A percentile compares a stretch with the other conserved stretches of the same genome.
These are phyloP conservation scores for Amblyopsis hoosieri DNA, from an alignment of 2,797 vertebrate genomes.

Conservation along the genomic window DNA sequence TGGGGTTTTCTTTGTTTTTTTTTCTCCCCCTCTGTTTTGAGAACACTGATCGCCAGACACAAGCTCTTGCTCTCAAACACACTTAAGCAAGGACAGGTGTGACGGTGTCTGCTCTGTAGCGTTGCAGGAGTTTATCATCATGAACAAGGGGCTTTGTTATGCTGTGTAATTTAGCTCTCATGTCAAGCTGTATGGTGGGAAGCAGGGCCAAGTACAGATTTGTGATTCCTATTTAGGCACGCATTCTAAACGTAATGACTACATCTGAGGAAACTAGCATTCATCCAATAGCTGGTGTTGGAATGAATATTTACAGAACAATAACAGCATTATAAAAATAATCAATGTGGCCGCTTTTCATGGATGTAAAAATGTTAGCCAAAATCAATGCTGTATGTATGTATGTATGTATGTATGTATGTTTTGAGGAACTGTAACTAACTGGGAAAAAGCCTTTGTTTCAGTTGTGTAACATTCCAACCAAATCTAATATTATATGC, in stretches of 20 bases:
- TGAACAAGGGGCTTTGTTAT: not conserved
- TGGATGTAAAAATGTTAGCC: not conserved
- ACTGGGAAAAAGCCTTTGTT: no score
- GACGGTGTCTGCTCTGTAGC: no score
- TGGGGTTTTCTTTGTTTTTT: not conserved
- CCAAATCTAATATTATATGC: conserved; percentile 10
- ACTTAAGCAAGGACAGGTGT: no score
- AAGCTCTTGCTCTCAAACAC: not conserved
- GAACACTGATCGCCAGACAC: conserved; percentile 43
- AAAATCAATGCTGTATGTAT: conserved; percentile 17
- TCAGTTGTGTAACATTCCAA: not conserved
- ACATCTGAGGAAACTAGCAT: not conserved
- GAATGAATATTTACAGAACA: conserved; percentile 6
- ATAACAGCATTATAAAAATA: conserved; percentile 22
- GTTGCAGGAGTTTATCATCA: no score
- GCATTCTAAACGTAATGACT: conserved; percentile 2
- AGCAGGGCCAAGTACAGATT: conserved; percentile 6
- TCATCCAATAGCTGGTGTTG: not conserved
- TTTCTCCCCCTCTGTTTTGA: conserved; percentile 32
- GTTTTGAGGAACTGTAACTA: no score
- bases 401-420: conserved; percentile 1
- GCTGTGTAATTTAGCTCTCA: not conserved
- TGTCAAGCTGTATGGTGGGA: not conserved
- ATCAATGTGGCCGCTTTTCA: conserved; percentile 4
- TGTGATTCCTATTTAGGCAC: not conserved